Evolutionary conservation across 64 coral and sea anemone genomes (phyloP).

Genomic region (Actinia equina): DNA sequence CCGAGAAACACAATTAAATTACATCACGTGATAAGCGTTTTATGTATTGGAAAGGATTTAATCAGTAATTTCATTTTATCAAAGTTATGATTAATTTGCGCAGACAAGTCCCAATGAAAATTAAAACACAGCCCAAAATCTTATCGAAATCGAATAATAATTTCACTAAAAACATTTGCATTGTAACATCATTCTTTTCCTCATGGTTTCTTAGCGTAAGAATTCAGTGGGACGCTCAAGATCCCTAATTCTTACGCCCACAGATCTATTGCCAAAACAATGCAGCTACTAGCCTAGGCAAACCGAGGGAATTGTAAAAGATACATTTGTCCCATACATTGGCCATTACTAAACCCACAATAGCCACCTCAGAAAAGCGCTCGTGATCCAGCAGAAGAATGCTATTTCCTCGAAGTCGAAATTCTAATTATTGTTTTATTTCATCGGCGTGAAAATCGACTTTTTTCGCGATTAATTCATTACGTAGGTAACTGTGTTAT

Average conservation of each 20-base stretch:
- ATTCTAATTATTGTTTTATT: not conserved
- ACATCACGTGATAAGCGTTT: slow-evolving; percentile 6
- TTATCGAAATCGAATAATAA: slow-evolving; percentile 16
- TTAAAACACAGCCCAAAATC: not conserved
- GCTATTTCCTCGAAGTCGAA: not conserved
- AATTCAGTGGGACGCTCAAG: slow-evolving; percentile 7
- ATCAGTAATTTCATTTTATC: slow-evolving; percentile 15
- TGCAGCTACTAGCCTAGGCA: not conserved
- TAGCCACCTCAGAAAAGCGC: not conserved
- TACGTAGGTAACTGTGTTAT: slow-evolving; percentile 20
- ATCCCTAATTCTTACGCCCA: slow-evolving; percentile 18
- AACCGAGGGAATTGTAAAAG: not conserved
- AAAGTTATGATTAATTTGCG: not conserved
- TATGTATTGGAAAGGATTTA: not conserved
- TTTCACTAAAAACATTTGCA: not conserved
- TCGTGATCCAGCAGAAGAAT: not conserved
- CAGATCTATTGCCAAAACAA: slow-evolving; percentile 4
- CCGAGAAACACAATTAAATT: slow-evolving; percentile 21
- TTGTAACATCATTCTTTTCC: not conserved
- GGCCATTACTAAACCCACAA: not conserved
- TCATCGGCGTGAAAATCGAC: not conserved
- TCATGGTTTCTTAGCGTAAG: not conserved
- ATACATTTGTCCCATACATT: slow-evolving; percentile 3
- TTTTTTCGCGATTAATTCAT: slow-evolving; percentile 25
- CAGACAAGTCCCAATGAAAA: not conserved